Percentiles rank a stretch among this genome's conserved stretches.
Evolutionary conservation across 1,140 invertebrate species (phyloP).

Genomic region (Daktulosphaira vitifoliae): DNA sequence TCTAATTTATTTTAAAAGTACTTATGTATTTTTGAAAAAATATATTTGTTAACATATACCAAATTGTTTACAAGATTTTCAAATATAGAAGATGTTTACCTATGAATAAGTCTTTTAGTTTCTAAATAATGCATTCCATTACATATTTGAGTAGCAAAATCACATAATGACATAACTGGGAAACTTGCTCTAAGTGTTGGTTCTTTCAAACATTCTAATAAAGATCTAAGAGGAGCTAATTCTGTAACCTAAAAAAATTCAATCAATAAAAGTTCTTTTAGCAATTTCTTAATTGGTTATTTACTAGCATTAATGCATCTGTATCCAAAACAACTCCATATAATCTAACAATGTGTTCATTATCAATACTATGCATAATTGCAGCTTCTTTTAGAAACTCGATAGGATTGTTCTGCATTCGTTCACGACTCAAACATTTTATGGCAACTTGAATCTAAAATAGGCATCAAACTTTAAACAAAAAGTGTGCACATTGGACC

Average conservation of each 20-base stretch:
- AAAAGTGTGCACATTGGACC: background rate
- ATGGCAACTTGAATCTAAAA: constrained; percentile 88
- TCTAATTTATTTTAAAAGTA: too few relatives aligned
- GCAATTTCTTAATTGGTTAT: constrained; percentile 35
- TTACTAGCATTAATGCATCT: constrained; percentile 87
- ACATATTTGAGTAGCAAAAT: constrained; percentile 89
- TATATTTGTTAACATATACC: too few relatives aligned
- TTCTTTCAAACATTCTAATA: constrained; percentile 93
- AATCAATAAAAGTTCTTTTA: background rate
- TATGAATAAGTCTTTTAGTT: constrained; percentile 85
- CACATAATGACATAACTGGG: constrained; percentile 76
- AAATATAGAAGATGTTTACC: constrained; percentile 45
- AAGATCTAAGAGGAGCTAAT: constrained; percentile 83
- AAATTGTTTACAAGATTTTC: background rate
- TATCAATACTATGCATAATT: constrained; percentile 95
- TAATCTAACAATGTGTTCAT: constrained; percentile 91
- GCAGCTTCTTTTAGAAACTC: constrained; percentile 97
- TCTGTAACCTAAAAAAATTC: constrained; percentile 74
- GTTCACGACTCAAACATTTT: constrained; percentile 86
- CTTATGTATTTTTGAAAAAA: too few relatives aligned
- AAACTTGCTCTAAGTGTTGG: constrained; percentile 78
- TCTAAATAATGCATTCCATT: constrained; percentile 95
- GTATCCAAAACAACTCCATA: constrained; percentile 94
- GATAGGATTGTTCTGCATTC: constrained; percentile 90
- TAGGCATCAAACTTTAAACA: constrained; percentile 18